Conservation (phyloP, 1,140 invertebrate genomes). For the Latrodectus geometricus region DNA sequence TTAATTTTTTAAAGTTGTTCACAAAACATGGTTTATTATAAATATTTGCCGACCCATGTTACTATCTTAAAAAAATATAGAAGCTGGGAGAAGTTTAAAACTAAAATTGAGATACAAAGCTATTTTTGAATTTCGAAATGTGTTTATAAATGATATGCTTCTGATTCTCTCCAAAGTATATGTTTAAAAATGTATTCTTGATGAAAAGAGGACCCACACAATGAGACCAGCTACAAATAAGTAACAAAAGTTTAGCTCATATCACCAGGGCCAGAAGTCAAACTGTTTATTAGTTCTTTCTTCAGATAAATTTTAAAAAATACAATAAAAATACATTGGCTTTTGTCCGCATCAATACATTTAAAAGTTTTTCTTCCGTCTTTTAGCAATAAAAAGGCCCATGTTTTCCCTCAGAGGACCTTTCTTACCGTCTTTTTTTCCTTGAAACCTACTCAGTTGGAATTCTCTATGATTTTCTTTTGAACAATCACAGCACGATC, state of each 20-base stretch:
- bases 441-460: constrained; percentile 13
- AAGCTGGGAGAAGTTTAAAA: too few relatives aligned
- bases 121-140: too few relatives aligned
- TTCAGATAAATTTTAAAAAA: constrained; percentile 22
- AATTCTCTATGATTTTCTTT: constrained; percentile 47
- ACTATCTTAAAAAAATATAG: too few relatives aligned
- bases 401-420: constrained; percentile 14
- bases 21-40: too few relatives aligned
- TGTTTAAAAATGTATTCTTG: too few relatives aligned
- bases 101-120: too few relatives aligned
- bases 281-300: constrained; percentile 42
- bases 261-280: constrained; percentile 28
- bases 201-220: background rate
- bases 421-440: constrained; percentile 11
- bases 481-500: constrained; percentile 47
- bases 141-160: too few relatives aligned
- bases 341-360: constrained; percentile 43
- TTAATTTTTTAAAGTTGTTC: too few relatives aligned
- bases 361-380: constrained; percentile 49
- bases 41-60: too few relatives aligned
- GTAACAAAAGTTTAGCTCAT: background rate
- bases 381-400: constrained; percentile 31
- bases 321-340: constrained; percentile 23
- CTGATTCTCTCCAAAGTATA: too few relatives aligned
- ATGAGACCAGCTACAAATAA: background rate